These are phyloP conservation scores for Cephus sareptanus DNA, from an alignment of 2,888 invertebrate species.

Conservation along the genomic window DNA sequence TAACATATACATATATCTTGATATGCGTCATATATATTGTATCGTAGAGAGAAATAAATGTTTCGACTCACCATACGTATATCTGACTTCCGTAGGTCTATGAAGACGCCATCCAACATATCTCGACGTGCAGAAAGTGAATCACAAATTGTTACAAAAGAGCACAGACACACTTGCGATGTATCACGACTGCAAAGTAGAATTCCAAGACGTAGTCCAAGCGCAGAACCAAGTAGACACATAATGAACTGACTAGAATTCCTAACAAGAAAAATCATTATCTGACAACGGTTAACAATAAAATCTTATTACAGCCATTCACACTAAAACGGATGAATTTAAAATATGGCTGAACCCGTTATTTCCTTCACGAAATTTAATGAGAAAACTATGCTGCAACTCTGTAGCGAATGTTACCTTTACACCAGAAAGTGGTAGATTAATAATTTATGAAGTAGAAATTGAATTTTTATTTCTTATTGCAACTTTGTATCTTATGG, in stretches of 20 bases:
- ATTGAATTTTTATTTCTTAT: neutral
- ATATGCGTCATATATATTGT: neutral
- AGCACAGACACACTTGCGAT: neutral
- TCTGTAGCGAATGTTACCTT: neutral
- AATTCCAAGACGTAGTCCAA: conserved; percentile 7
- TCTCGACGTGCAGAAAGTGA: neutral
- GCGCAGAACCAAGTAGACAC: neutral
- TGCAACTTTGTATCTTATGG: neutral
- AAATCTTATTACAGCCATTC: too few relatives aligned
- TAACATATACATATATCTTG: neutral
- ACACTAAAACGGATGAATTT: too few relatives aligned
- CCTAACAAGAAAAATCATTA: too few relatives aligned
- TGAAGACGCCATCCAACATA: neutral
- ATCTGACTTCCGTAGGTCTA: neutral
- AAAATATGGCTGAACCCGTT: too few relatives aligned
- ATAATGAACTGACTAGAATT: neutral
- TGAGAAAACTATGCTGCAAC: neutral
- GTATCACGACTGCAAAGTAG: neutral
- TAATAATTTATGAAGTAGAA: neutral
- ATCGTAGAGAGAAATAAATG: neutral
- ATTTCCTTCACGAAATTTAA: neutral
- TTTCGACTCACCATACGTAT: neutral
- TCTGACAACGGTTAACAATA: too few relatives aligned
- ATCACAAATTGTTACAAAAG: neutral
- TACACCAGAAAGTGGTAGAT: neutral